phyloP scores from a whole-genome alignment of 2,888 invertebrate species.

The Aethes cnicana region DNA sequence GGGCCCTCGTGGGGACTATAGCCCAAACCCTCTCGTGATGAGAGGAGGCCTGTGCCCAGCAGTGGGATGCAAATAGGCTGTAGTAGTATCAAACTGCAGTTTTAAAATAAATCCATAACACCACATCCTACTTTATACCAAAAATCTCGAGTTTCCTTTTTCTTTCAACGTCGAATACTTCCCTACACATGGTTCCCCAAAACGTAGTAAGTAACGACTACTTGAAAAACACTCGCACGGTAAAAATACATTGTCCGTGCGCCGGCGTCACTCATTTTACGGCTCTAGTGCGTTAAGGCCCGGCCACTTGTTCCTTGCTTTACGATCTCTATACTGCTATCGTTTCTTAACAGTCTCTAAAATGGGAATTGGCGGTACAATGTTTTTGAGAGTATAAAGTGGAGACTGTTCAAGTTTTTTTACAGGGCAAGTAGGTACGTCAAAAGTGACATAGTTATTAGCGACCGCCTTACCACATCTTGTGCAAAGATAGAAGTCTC shows the following conservation, averaged over 20 bases:
- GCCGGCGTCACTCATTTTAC: conserved; percentile 29
- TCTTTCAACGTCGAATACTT: conserved; percentile 41
- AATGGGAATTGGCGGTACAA: conserved; percentile 17
- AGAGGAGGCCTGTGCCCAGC: too few relatives aligned
- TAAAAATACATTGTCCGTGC: conserved; percentile 45
- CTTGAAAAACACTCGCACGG: conserved; percentile 27
- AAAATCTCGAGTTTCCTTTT: conserved; percentile 41
- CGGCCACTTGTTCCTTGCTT: conserved; percentile 37
- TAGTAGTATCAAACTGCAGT: too few relatives aligned
- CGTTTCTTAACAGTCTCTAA: conserved; percentile 29
- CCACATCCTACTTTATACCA: too few relatives aligned
- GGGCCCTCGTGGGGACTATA: too few relatives aligned
- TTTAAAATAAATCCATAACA: too few relatives aligned
- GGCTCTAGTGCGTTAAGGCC: conserved; percentile 23
- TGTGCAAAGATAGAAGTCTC: too few relatives aligned
- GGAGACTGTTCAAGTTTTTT: not conserved
- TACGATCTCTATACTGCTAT: conserved; percentile 26
- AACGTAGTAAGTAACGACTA: conserved; percentile 32
- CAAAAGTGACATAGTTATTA: not conserved
- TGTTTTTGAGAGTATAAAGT: conserved; percentile 5
- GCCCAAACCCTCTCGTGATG: too few relatives aligned
- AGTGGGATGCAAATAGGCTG: too few relatives aligned
- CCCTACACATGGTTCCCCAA: conserved; percentile 39
- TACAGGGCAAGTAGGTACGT: too few relatives aligned
- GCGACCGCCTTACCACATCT: too few relatives aligned